These are phyloP conservation scores for Amiota minor DNA, from an alignment of 2,888 invertebrate genomes.

Conservation along the genomic window DNA sequence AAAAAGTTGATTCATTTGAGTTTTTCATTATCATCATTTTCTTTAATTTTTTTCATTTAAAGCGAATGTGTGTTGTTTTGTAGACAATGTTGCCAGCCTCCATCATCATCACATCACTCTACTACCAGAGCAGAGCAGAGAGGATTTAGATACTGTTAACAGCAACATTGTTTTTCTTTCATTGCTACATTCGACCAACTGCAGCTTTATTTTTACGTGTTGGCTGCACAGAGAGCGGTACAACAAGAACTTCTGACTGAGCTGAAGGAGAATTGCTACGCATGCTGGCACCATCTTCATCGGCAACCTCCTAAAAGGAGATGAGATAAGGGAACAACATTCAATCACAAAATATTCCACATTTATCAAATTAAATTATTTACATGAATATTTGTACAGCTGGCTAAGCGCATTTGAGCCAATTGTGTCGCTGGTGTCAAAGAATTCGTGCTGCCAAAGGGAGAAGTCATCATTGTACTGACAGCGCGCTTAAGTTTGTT, in stretches of 20 bases:
- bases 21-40: too few relatives aligned
- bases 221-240: conserved; percentile 87
- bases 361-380: conserved; percentile 34
- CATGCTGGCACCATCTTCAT: conserved; percentile 71
- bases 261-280: conserved; percentile 72
- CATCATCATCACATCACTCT: too few relatives aligned
- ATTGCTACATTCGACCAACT: conserved; percentile 75
- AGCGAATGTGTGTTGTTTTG: too few relatives aligned
- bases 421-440: conserved; percentile 88
- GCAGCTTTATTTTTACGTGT: conserved; percentile 85
- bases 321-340: conserved; percentile 29
- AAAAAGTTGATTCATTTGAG: too few relatives aligned
- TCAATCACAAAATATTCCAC: neutral
- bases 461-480: conserved; percentile 94
- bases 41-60: too few relatives aligned
- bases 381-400: conserved; percentile 89
- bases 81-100: too few relatives aligned
- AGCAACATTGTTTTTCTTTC: too few relatives aligned
- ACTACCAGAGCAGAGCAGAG: too few relatives aligned
- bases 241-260: conserved; percentile 78
- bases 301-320: conserved; percentile 80
- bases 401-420: conserved; percentile 88
- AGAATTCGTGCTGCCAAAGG: conserved; percentile 89
- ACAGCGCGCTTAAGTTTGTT: conserved; percentile 94
- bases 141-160: too few relatives aligned